Percentiles rank a stretch among this genome's conserved stretches.
phyloP scores from a whole-genome alignment of 2,113 vertebrate genomes.

The Cyphomyrus plagiostoma region DNA sequence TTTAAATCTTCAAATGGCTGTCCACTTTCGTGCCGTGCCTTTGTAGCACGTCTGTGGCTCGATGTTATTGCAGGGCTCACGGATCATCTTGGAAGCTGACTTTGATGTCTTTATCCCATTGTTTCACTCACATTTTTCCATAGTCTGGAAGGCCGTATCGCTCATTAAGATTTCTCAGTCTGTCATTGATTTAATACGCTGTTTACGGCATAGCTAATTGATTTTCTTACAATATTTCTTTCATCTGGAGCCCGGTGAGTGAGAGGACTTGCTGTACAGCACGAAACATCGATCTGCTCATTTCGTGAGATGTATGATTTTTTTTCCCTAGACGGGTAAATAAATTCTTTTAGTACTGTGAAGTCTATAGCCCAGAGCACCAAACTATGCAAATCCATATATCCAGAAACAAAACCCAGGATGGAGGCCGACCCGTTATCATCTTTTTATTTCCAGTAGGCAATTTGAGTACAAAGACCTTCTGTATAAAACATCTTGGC shows the following conservation, averaged over 20 bases:
- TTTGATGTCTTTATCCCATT: conserved; percentile 20
- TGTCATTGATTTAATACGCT: conserved; percentile 8
- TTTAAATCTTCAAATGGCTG: not conserved
- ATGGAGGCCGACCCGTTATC: not conserved
- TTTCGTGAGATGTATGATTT: not conserved
- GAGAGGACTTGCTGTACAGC: not conserved
- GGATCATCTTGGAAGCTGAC: not conserved
- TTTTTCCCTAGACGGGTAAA: not conserved
- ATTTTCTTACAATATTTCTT: not conserved
- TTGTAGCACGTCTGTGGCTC: not conserved
- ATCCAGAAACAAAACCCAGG: not conserved
- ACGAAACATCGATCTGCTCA: not conserved
- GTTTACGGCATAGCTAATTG: not conserved
- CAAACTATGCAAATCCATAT: not conserved
- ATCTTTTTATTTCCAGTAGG: not conserved
- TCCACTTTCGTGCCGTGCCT: not conserved
- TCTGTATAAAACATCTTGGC: conserved; percentile 6
- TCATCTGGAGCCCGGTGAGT: not conserved
- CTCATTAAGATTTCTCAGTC: not conserved
- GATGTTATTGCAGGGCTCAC: not conserved
- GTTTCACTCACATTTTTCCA: not conserved
- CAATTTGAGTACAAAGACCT: conserved; percentile 5
- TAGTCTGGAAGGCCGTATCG: not conserved
- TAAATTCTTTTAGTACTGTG: not conserved
- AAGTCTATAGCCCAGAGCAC: not conserved